phyloP scores from a whole-genome alignment of 2,888 invertebrate species.

The Rutpela maculata region DNA sequence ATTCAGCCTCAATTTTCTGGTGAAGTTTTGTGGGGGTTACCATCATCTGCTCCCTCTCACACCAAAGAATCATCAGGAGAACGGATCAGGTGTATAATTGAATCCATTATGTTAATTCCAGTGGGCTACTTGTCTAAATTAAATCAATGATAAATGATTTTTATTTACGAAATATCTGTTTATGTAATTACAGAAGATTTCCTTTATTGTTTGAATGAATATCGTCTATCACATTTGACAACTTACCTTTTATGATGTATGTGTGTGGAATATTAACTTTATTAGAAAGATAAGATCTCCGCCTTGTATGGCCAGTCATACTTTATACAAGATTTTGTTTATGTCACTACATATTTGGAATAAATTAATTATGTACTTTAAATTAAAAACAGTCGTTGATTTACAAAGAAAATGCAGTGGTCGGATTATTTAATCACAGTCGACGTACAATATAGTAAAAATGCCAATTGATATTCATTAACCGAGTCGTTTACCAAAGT shows the following conservation, averaged over 20 bases:
- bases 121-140: too few relatives aligned
- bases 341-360: background rate
- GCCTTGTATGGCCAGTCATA: background rate
- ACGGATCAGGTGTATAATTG: too few relatives aligned
- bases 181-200: too few relatives aligned
- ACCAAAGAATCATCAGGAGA: too few relatives aligned
- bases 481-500: background rate
- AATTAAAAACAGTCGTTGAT: background rate
- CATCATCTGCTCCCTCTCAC: too few relatives aligned
- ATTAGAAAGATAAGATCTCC: background rate
- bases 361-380: conserved; percentile 7
- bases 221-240: background rate
- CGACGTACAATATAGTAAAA: background rate
- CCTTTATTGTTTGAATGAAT: too few relatives aligned
- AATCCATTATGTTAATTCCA: too few relatives aligned
- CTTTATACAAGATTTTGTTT: background rate
- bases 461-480: background rate
- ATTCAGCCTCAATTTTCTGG: too few relatives aligned
- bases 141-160: too few relatives aligned
- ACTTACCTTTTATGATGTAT: background rate
- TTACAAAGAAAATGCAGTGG: background rate
- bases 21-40: too few relatives aligned
- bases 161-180: too few relatives aligned
- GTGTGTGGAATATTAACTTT: background rate
- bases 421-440: background rate